Evolutionary conservation across 1,140 invertebrate genomes (phyloP), one percentile per base, ranked within the genome.

Genomic region (Contarinia nasturtii): DNA sequence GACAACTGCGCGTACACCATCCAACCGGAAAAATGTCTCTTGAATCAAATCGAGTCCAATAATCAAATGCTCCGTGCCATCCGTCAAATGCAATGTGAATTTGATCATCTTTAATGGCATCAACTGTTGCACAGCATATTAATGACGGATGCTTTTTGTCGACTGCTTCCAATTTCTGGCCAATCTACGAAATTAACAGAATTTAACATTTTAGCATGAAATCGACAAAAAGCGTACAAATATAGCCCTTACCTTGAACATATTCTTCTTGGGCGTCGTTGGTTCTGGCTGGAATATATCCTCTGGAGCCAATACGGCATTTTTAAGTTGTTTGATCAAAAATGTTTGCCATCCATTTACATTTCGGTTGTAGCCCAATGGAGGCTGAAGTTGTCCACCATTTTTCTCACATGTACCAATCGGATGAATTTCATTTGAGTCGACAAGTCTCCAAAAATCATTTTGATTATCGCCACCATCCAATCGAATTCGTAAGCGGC

Each of bases 391-490:
- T 77, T 93, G 87, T 11, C 85, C 89, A 36, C 86, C 86, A 58
- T 84, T 79, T 65, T 88, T 88, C 61, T 96, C 88, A 68, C 89
- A 93, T 58, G 89, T 78, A 1, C 92, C 93, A 58, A 96, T 89
- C 7, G 87, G 82, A 69, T 94, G 86, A 44, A 97, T 90, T 57
- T 95, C 90, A 50, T 78, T 81, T 15, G 89, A 90, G 68, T 98
- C 93, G 0, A 96, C 90, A 20, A 97, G 69, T 47, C 91, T 70
- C 91, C 92, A 98, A 61, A 97, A 97, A 67, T 96, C 92, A 70
- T 97, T 97, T 61, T 92, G 93, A 58, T 94, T 90, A 59, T 96
- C 93, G 59, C 87, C 92, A 20, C 94, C 94, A 69, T 97, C 93
- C 2, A 97, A 68, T 50, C 94, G 73, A 33, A 98, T 65, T 49